These are phyloP conservation scores for Oryzias javanicus DNA, from an alignment of 2,113 vertebrate genomes.

Conservation along the genomic window DNA sequence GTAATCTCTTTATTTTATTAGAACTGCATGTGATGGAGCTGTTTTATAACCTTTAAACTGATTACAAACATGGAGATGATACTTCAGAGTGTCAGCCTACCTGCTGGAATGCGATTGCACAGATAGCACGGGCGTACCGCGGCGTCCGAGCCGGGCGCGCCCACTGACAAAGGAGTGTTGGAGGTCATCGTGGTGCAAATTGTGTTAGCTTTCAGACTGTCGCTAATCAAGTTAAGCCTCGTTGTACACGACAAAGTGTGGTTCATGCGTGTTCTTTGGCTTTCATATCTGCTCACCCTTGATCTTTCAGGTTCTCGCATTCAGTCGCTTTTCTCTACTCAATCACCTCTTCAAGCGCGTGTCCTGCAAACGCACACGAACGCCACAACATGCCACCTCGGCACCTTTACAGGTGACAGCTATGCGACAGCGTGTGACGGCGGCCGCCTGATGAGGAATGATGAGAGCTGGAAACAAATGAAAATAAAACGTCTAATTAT, in stretches of 20 bases:
- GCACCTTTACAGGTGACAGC: conserved; percentile 58
- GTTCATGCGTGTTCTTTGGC: conserved; percentile 40
- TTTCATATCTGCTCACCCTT: conserved; percentile 45
- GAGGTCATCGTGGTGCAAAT: conserved; percentile 56
- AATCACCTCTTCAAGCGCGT: conserved; percentile 40
- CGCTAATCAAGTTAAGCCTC: conserved; percentile 62
- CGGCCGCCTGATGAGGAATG: conserved; percentile 64
- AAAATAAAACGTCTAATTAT: conserved; percentile 78
- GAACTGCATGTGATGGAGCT: conserved; percentile 60
- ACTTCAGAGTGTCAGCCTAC: conserved; percentile 68
- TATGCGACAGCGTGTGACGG: conserved; percentile 58
- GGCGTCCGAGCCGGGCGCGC: conserved; percentile 47
- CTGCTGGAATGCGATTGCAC: conserved; percentile 65
- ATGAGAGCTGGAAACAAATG: conserved; percentile 74
- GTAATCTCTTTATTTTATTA: conserved; percentile 66
- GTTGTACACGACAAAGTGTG: conserved; percentile 42
- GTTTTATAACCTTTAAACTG: conserved; percentile 71
- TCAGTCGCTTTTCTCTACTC: conserved; percentile 28
- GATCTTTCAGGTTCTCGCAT: conserved; percentile 35
- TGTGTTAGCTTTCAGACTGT: conserved; percentile 47
- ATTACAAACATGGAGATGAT: conserved; percentile 67
- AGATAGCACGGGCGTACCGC: conserved; percentile 56
- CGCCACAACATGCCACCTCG: conserved; percentile 6
- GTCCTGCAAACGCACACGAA: conserved; percentile 29
- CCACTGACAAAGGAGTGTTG: conserved; percentile 50